Base-by-base conservation (phyloP, 2,113 vertebrate species). In the Thamnophis sirtalis region DNA sequence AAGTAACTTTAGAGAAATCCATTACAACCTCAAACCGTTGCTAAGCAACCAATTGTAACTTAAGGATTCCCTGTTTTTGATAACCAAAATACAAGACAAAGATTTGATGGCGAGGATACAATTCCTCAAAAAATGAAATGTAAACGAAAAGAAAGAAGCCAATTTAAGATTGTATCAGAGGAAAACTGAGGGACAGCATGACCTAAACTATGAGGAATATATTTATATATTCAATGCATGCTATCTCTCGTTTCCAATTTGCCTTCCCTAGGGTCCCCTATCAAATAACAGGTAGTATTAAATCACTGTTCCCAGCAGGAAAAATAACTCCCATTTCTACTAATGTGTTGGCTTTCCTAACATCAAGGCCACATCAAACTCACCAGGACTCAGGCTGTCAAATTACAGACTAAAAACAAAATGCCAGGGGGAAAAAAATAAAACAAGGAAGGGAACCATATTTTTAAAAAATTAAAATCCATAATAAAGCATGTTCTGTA, bases 151-250 rank as follows among this genome's bases (percentile, higher is more conserved):
- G 51, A 21, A 63, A 89, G 92, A 54, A 93, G 53, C 91, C 95
- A 89, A 63, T 94, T 95, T 95, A 95, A 94, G 93, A 93, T 96
- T 92, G 90, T 88, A 89, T 88, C 88, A 96, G 94, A 96, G 54
- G 96, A 96, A 97, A 96, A 96, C 63, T 94, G 84, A 38, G 95
- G 95, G 95, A 94, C 90, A 90, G 93, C 95, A 96, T 95, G 91
- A 96, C 94, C 96, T 97, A 96, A 97, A 96, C 95, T 96, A 96
- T 95, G 94, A 97, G 95, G 96, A 97, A 96, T 96, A 97, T 94
- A 94, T 95, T 97, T 96, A 92, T 95, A 95, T 96, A 97, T 96
- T 97, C 95, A 97, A 95, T 97, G 96, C 95, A 96, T 95, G 96
- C 96, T 95, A 95, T 97, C 95, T 96, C 97, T 97, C 95, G 80